Evolutionary conservation across 2,113 vertebrate genomes (phyloP), one percentile per base, ranked within the genome.

Genomic region (Neomonachus schauinslandi): DNA sequence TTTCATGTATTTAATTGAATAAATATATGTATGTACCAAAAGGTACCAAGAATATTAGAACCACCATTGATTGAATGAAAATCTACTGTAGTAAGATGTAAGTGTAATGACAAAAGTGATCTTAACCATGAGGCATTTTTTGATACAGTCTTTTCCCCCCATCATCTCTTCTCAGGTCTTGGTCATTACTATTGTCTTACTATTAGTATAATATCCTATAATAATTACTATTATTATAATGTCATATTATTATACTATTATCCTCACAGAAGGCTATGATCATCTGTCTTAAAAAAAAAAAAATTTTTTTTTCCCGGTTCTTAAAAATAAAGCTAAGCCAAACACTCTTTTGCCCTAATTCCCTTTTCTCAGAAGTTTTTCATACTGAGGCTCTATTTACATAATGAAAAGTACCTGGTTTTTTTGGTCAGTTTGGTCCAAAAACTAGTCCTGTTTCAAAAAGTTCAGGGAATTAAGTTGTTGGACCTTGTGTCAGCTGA

Each of bases 391-490:
- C 22, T 95, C 14, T 76, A 77, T 90, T 93, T 96, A 74, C 46
- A 53, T 91, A 61, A 89, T 74, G 36, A 94, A 97, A 97, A 93
- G 89, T 96, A 91, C 26, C 61, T 97, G 90, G 61, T 74, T 63
- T 69, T 69, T 89, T 86, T 97, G 8, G 31, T 91, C 89, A 94
- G 1, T 61, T 33, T 96, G 33, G 82, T 79, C 39, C 92, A 59
- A 93, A 95, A 96, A 65, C 10, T 10, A 96, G 63, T 72, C 59
- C 72, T 89, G 36, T 96, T 94, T 94, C 74, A 81, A 97, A 93
- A 94, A 94, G 51, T 88, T 86, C 63, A 90, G 61, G 46, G 86
- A 95, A 22, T 91, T 86, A 69, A 93, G 95, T 92, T 96, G 59
- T 90, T 96, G 92, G 92, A n/a, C 26, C 12, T 93, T 69, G 26